These are phyloP conservation scores for Paguma larvata DNA, from an alignment of 2,797 vertebrate genomes.

Conservation along the genomic window DNA sequence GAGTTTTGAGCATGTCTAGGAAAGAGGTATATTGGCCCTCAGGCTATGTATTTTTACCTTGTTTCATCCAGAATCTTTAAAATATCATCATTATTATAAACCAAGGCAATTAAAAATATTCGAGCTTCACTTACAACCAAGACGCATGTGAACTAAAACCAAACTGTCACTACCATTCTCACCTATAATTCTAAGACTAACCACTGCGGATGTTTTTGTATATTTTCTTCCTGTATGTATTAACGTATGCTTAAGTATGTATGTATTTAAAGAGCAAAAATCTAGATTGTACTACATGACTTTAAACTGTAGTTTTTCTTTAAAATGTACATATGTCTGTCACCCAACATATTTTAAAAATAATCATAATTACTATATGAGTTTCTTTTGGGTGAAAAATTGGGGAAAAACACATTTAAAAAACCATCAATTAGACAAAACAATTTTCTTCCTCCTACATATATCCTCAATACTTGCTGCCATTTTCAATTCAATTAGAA, in stretches of 20 bases:
- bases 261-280: constrained; percentile 34
- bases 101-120: constrained; percentile 22
- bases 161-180: not conserved
- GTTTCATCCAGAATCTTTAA: not conserved
- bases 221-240: not conserved
- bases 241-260: not conserved
- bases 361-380: not conserved
- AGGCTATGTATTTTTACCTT: not conserved
- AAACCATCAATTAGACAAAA: not conserved
- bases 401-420: not conserved
- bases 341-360: constrained; percentile 37
- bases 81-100: not conserved
- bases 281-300: not conserved
- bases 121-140: constrained; percentile 6
- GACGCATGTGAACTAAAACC: constrained; percentile 22
- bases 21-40: not conserved
- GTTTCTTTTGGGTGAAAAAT: constrained; percentile 1
- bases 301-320: not conserved
- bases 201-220: not conserved
- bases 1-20: not conserved
- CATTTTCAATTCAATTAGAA: constrained; percentile 46
- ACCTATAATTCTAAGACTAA: constrained; percentile 32
- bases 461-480: not conserved
- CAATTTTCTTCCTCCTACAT: not conserved
- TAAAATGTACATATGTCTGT: not conserved